Evolutionary conservation across 2,888 invertebrate genomes (phyloP), one percentile per base, ranked within the genome.

Genomic region (Athetis lepigone): DNA sequence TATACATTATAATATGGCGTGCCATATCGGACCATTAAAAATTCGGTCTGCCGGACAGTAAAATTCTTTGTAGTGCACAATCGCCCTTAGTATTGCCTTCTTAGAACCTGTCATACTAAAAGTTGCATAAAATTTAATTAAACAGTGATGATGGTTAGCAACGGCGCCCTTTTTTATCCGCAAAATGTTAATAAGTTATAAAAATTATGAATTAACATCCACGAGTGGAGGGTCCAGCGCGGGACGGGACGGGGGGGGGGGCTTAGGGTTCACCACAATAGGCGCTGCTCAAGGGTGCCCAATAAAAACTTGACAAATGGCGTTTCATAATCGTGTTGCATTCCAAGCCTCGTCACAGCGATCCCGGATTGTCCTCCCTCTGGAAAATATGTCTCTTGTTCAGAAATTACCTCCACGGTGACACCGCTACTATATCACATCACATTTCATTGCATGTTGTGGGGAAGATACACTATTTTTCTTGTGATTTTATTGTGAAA

Each of bases 281-380:
- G 91, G 78, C 80, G 85, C 77, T 87, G 85, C 88, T 90, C 86
- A 87, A 85, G 93, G 93, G 93, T 84, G 90, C 88, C 93, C 92
- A 94, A 95, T 95, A 95, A 95, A 95, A 95, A 95, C 93, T 95
- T 95, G 95, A 95, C 94, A 95, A 95, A 95, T 95, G 93, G 94
- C 90, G 91, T 92, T 93, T 92, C 94, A 94, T 95, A 94, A 94
- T 94, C 92, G 90, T 88, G 85, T 84, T 88, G 92, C 94, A 95
- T 95, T 93, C 95, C 94, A 77, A 82, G 86, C 86, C 85, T 89
- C 90, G 91, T 93, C 92, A 92, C 84, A 83, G 88, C 84, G 82
- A 87, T 84, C 87, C 85, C 83, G 85, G 89, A 89, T 90, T 88
- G 87, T 86, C 88, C 88, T 86, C 87, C 89, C 89, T 83, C 79